These are phyloP conservation scores for Cygnus olor DNA, from an alignment of 2,797 vertebrate genomes.

Conservation along the genomic window DNA sequence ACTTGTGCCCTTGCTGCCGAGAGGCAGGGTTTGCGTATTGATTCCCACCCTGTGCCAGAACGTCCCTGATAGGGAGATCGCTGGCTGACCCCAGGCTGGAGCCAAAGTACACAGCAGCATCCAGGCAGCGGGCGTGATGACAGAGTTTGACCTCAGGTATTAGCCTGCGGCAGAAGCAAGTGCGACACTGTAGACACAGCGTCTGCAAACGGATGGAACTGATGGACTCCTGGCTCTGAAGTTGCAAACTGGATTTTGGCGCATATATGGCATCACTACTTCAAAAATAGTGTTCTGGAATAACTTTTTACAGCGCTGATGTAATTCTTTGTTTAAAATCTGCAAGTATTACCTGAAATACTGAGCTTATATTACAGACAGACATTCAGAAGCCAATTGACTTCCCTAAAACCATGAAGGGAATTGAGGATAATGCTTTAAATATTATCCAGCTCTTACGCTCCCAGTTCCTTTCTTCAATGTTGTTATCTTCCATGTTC, in stretches of 20 bases:
- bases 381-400: background rate
- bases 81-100: background rate
- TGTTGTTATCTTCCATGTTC: background rate
- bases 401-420: background rate
- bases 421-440: background rate
- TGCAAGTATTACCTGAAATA: background rate
- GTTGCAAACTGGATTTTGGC: background rate
- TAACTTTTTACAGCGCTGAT: background rate
- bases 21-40: background rate
- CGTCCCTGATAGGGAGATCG: background rate
- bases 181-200: background rate
- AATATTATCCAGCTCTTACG: background rate
- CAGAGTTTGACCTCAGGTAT: background rate
- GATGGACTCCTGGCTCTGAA: background rate
- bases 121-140: background rate
- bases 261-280: background rate
- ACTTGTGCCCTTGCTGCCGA: background rate
- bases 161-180: background rate
- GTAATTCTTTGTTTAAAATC: background rate
- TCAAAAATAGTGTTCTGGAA: background rate
- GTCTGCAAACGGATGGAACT: background rate
- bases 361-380: background rate
- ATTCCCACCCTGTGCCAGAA: background rate
- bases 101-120: background rate
- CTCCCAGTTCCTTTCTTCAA: background rate